Conservation (phyloP, 2,113 vertebrate species). For the Sturnus vulgaris region DNA sequence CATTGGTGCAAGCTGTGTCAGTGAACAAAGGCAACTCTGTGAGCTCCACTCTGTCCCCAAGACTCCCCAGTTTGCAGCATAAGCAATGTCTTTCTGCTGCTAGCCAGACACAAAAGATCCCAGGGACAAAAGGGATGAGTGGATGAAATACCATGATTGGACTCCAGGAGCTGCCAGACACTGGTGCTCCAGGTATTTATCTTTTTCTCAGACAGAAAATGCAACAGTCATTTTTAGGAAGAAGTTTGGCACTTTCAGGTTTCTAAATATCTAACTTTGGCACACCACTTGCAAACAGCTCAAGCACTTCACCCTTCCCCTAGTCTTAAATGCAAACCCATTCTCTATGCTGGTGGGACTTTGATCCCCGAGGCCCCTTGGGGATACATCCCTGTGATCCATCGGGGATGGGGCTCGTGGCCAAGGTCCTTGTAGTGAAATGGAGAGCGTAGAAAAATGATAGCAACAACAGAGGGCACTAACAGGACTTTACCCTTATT, state of each 20-base stretch:
- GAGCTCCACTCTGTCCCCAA: not conserved
- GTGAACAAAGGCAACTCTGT: not conserved
- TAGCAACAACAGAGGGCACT: not conserved
- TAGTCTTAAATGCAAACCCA: not conserved
- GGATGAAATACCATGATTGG: not conserved
- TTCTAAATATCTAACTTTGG: not conserved
- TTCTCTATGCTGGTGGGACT: not conserved
- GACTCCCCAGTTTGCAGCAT: not conserved
- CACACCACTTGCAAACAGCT: not conserved
- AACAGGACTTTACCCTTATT: not conserved
- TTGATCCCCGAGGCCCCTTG: not conserved
- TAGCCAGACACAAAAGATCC: not conserved
- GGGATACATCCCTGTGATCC: not conserved
- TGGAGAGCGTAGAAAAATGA: rapidly evolving
- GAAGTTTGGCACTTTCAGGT: not conserved
- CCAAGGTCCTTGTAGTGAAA: not conserved
- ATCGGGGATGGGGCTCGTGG: not conserved
- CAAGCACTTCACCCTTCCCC: not conserved
- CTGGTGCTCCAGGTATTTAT: not conserved
- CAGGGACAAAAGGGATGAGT: not conserved
- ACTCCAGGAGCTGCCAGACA: not conserved
- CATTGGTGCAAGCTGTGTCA: not conserved
- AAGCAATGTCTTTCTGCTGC: not conserved
- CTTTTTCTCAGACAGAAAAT: not conserved
- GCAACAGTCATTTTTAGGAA: not conserved